Percentiles rank a stretch among this genome's conserved stretches.
These are phyloP conservation scores for Leuciscus idus DNA, from an alignment of 2,113 vertebrate genomes.

Conservation along the genomic window DNA sequence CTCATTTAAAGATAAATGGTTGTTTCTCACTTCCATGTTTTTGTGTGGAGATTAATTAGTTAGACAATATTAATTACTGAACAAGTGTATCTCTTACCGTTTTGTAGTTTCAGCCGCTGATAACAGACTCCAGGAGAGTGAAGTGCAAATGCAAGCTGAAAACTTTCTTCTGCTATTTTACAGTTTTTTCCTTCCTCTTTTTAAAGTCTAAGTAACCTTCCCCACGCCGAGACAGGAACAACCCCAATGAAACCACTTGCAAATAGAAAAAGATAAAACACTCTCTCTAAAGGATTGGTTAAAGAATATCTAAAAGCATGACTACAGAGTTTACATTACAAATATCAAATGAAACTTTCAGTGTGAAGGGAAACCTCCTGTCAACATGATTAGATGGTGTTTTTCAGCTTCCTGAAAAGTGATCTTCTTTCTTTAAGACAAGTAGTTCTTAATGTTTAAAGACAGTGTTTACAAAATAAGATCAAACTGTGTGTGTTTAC, in stretches of 20 bases:
- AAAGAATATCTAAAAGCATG: neutral
- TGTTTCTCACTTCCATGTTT: neutral
- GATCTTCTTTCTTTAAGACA: too few relatives aligned
- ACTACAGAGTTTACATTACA: too few relatives aligned
- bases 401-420: too few relatives aligned
- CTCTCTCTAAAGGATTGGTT: neutral
- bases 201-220: neutral
- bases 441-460: too few relatives aligned
- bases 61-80: neutral
- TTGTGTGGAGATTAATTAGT: neutral
- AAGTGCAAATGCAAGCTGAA: neutral
- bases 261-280: neutral
- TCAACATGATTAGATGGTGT: too few relatives aligned
- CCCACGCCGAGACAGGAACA: neutral
- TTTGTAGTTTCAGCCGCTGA: neutral
- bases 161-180: neutral
- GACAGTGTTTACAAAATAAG: too few relatives aligned
- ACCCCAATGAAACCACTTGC: neutral
- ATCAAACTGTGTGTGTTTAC: too few relatives aligned
- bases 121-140: neutral
- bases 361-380: too few relatives aligned
- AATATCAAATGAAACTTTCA: too few relatives aligned
- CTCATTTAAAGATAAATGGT: neutral
- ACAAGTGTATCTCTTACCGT: neutral
- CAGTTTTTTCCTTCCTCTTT: conserved; percentile 4